These are phyloP conservation scores for Felis catus DNA, from an alignment of 2,113 vertebrate species.

Conservation along the genomic window F.catus_Fca126_mat1.0 CM031412.1:106488001-106488500, in stretches of 20 bases:
- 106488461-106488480: neutral
- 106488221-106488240: neutral
- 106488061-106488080: neutral
- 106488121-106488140: neutral
- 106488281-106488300: neutral
- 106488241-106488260: neutral
- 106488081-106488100: neutral
- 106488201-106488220: neutral
- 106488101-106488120: neutral
- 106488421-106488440: neutral
- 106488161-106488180: neutral
- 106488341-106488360: neutral
- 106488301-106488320: neutral
- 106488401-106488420: neutral
- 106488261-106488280: neutral
- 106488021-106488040: neutral
- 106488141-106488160: neutral
- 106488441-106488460: neutral
- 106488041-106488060: neutral
- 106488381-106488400: neutral
- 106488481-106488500: neutral
- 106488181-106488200: neutral
- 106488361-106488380: neutral
- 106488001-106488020: neutral
- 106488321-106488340: neutral